Evolutionary conservation across 2,113 vertebrate species (phyloP).

Genomic region (Cyprinodon variegatus): DNA sequence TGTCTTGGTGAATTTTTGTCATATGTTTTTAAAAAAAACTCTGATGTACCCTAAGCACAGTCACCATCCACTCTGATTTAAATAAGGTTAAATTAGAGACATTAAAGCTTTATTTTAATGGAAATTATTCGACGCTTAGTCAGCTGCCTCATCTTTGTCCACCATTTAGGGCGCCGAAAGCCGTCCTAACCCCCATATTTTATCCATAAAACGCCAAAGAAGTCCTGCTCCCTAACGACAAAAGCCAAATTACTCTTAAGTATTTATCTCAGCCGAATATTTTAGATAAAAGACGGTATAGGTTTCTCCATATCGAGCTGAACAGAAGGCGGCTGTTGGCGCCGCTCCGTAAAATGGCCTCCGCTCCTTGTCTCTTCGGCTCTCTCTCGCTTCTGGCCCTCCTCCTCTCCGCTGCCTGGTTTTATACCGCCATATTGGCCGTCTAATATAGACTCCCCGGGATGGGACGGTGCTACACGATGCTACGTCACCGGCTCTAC

Average conservation of each 20-base stretch:
- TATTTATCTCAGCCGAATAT: not conserved
- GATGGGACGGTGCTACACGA: slow-evolving; percentile 97
- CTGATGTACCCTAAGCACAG: slow-evolving; percentile 75
- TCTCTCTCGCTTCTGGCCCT: slow-evolving; percentile 86
- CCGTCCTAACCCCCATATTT: slow-evolving; percentile 49
- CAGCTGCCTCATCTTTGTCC: slow-evolving; percentile 64
- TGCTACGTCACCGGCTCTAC: slow-evolving; percentile 94
- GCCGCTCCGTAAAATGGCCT: slow-evolving; percentile 77
- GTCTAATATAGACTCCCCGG: slow-evolving; percentile 98
- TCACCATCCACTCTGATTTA: slow-evolving; percentile 49
- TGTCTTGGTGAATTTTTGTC: not conserved
- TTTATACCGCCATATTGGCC: slow-evolving; percentile 97
- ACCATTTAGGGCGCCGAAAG: slow-evolving; percentile 62
- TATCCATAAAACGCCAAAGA: slow-evolving; percentile 29
- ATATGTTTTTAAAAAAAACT: not conserved
- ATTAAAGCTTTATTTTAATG: slow-evolving; percentile 13
- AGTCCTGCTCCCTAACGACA: slow-evolving; percentile 13
- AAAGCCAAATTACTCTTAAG: not conserved
- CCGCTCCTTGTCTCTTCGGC: slow-evolving; percentile 71
- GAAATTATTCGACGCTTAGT: slow-evolving; percentile 39
- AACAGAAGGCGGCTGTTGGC: slow-evolving; percentile 13
- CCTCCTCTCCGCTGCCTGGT: slow-evolving; percentile 89
- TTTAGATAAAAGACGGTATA: slow-evolving; percentile 21
- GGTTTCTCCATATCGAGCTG: slow-evolving; percentile 16
- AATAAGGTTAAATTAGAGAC: slow-evolving; percentile 1